Conservation (phyloP, 2,113 vertebrate species). For the Pseudorectes ferrugineus region DNA sequence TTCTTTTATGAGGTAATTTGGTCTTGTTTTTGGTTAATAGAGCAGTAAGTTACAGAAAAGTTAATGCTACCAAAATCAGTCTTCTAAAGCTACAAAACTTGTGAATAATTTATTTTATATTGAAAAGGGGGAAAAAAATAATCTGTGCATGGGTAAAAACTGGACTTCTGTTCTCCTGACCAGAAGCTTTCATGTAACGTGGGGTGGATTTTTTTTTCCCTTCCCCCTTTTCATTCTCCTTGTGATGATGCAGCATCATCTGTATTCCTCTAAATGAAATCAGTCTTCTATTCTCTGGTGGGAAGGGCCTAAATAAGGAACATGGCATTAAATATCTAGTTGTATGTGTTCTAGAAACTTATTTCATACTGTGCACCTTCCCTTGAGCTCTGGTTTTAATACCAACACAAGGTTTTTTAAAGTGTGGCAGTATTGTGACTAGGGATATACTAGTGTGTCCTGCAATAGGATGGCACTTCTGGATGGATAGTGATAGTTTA, state of each 20-base stretch:
- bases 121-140: not conserved
- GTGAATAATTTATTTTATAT: not conserved
- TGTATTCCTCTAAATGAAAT: not conserved
- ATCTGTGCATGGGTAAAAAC: not conserved
- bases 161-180: not conserved
- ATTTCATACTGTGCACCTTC: not conserved
- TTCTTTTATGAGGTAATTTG: not conserved
- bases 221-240: not conserved
- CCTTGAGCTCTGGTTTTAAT: not conserved
- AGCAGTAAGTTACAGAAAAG: not conserved
- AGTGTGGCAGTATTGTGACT: not conserved
- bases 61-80: not conserved
- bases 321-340: not conserved
- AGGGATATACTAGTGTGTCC: not conserved
- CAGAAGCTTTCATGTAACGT: not conserved
- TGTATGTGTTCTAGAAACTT: not conserved
- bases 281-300: not conserved
- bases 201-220: not conserved
- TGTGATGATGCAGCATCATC: not conserved
- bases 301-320: not conserved
- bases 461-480: not conserved
- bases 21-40: conserved; percentile 1
- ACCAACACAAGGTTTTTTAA: not conserved
- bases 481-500: not conserved
- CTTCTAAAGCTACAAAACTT: not conserved